Evolutionary conservation across 1,140 invertebrate species (phyloP).

Genomic region (Bombus waltoni): DNA sequence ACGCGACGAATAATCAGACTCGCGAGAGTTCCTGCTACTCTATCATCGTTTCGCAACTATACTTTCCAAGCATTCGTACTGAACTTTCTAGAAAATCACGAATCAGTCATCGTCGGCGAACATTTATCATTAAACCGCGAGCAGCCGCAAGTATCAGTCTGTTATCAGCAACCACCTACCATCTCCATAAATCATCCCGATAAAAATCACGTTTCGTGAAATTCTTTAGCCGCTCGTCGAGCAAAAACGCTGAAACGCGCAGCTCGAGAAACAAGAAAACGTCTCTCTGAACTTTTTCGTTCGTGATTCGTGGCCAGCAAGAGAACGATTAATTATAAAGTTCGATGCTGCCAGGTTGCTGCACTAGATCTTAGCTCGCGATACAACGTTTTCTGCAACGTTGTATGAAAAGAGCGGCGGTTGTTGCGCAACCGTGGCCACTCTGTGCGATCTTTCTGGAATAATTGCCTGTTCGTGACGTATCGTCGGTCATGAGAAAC

Average conservation of each 20-base stretch:
- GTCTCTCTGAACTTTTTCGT: background rate
- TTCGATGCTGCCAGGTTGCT: background rate
- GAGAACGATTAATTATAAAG: conserved; percentile 13
- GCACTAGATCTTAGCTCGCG: background rate
- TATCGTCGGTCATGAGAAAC: conserved; percentile 21
- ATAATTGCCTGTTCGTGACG: conserved; percentile 58
- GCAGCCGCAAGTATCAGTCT: too few species aligned
- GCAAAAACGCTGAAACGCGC: background rate
- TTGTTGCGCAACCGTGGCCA: conserved; percentile 43
- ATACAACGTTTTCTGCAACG: background rate
- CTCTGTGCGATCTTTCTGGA: conserved; percentile 33
- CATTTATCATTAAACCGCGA: too few species aligned
- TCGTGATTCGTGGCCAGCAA: background rate
- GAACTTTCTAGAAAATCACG: background rate
- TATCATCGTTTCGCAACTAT: background rate
- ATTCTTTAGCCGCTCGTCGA: too few species aligned
- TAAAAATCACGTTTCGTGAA: background rate
- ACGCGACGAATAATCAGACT: background rate
- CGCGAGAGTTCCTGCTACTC: background rate
- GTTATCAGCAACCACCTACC: background rate
- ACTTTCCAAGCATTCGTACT: background rate
- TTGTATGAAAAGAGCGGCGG: background rate
- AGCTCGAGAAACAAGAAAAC: background rate
- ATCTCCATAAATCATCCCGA: background rate
- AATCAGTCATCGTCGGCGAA: background rate